Evolutionary conservation across 2,113 vertebrate species (phyloP), one percentile per base, ranked within the genome.

Genomic region (Takifugu flavidus): DNA sequence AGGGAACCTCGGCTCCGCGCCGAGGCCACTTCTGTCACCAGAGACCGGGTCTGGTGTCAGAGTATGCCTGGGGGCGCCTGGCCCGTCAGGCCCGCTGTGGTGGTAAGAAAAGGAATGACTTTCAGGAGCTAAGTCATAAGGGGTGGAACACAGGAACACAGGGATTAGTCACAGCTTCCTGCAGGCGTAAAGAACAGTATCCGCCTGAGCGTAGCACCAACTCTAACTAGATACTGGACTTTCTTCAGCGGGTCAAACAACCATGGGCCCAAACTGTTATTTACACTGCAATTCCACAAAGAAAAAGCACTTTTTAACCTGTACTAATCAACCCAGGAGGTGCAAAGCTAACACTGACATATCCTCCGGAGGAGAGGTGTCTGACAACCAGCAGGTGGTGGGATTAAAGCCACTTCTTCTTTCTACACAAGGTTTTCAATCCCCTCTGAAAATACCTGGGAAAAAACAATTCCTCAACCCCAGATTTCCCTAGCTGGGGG

Each of bases 121-220:
- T 74, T 82, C 53, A 50, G 77, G 53, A 55, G 66, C 47, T 72
- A 79, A 80, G 69, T 79, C 79, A 80, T 74, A 82, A 81, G 77
- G 70, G 73, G 77, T 69, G 79, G 67, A 4, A 85, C 67, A 74
- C 54, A 46, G 65, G 54, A 79, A 74, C 74, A 67, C 50, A 66
- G 62, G 67, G 75, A 58, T 68, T 67, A 70, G 70, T 44, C 59
- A 49, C 45, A 14, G 78, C 77, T 78, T 70, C 79, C 73, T 76
- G 54, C 14, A 53, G 67, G 66, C 57, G 74, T 72, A 72, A 75
- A 75, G 65, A 74, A 81, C 77, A 76, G 67, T 61, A 83, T 82
- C 78, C 72, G 71, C 77, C 72, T 13, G 3, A 47, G 13, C 13
- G 14, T 56, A 58, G 62, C 39, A 53, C 80, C 82, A 83, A 53